Conservation (phyloP, 2,888 invertebrate genomes). For the Cosmia trapezina region DNA sequence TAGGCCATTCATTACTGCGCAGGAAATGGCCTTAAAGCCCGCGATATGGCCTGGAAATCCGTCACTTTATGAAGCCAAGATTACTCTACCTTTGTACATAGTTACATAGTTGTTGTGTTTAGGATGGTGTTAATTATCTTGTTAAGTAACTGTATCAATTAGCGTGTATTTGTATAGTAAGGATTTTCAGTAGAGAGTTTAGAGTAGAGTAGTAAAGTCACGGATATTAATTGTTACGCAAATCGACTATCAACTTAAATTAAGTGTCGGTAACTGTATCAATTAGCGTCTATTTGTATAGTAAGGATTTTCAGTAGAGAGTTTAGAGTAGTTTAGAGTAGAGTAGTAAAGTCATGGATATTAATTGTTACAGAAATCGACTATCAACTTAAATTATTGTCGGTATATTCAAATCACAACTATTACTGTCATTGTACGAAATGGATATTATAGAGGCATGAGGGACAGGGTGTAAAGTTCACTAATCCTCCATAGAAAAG, state of each 20-base stretch:
- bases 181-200: background rate
- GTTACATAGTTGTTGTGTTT: background rate
- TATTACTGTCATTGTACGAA: background rate
- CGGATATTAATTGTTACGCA: background rate
- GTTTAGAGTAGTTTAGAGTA: too few relatives aligned
- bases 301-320: background rate
- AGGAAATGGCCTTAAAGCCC: constrained; percentile 28
- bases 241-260: background rate
- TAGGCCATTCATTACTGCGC: constrained; percentile 36
- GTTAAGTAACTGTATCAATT: background rate
- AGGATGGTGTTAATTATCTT: background rate
- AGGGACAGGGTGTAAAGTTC: too few relatives aligned
- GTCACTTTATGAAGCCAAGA: constrained; percentile 27
- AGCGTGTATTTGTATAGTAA: background rate
- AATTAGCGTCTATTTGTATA: background rate
- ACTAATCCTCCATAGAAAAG: too few relatives aligned
- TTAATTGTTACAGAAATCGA: background rate
- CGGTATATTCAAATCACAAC: background rate
- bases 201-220: too few relatives aligned
- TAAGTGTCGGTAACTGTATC: background rate
- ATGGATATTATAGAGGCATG: too few relatives aligned
- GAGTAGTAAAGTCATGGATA: background rate
- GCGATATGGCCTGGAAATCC: constrained; percentile 19
- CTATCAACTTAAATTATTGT: background rate
- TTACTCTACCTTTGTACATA: constrained; percentile 9